These are phyloP conservation scores for Neuroscelio doddi DNA, from an alignment of 2,888 invertebrate species.

Conservation along the genomic window DNA sequence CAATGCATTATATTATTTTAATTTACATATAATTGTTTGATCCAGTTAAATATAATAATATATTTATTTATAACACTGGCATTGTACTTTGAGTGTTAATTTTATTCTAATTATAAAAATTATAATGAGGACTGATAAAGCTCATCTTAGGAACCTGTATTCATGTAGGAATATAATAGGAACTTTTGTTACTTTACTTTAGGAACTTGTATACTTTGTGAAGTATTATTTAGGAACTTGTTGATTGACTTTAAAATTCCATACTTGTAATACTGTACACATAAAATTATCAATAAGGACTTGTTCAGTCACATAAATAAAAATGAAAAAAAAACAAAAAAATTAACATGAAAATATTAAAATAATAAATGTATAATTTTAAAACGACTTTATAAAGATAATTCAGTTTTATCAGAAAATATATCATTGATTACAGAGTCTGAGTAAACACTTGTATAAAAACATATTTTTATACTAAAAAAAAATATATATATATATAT, in stretches of 20 bases:
- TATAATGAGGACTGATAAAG: slow-evolving; percentile 48
- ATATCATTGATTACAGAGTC: too few species aligned
- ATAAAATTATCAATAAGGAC: background rate
- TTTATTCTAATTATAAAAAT: slow-evolving; percentile 31
- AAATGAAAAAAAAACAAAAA: background rate
- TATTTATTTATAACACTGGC: slow-evolving; percentile 11
- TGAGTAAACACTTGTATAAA: too few species aligned
- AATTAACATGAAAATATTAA: too few species aligned
- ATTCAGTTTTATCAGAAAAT: too few species aligned
- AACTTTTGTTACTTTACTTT: slow-evolving; percentile 51
- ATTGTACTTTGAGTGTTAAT: slow-evolving; percentile 40
- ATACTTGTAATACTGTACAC: slow-evolving; percentile 8
- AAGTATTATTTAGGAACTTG: slow-evolving; percentile 46
- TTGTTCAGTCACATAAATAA: slow-evolving; percentile 1
- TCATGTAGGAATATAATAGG: slow-evolving; percentile 56
- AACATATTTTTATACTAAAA: too few species aligned
- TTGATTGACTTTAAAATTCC: slow-evolving; percentile 11
- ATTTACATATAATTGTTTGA: background rate
- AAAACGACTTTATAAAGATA: too few species aligned
- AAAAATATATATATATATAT: too few species aligned
- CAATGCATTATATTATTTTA: slow-evolving; percentile 4
- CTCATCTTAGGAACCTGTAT: slow-evolving; percentile 59
- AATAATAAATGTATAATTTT: too few species aligned
- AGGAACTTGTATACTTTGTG: slow-evolving; percentile 38
- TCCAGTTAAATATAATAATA: slow-evolving; percentile 5